Conservation (phyloP, 2,797 vertebrate species). For the Miichthys miiuy region DNA sequence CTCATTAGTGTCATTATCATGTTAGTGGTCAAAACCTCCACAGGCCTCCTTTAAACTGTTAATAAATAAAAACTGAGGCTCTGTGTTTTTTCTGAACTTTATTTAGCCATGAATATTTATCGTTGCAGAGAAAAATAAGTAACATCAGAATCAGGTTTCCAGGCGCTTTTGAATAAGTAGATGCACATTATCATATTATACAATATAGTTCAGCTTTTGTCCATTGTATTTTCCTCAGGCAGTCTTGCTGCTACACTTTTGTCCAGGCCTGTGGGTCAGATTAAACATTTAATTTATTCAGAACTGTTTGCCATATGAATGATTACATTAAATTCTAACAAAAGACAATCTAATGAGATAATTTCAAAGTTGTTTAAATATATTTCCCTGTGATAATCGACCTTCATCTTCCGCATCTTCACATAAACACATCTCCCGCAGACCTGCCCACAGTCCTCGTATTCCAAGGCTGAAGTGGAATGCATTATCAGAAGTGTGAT, state of each 20-base stretch:
- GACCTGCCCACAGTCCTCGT: background rate
- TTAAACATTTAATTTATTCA: slow-evolving; percentile 28
- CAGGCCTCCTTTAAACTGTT: background rate
- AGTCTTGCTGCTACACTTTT: background rate
- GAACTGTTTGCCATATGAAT: background rate
- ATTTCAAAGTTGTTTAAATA: background rate
- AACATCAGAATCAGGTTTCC: background rate
- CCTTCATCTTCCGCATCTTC: background rate
- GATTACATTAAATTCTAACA: background rate
- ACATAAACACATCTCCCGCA: background rate
- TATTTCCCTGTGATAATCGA: background rate
- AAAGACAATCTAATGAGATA: background rate
- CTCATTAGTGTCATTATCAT: background rate
- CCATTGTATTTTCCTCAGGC: slow-evolving; percentile 1
- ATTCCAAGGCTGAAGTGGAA: background rate
- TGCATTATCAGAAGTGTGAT: slow-evolving; percentile 13
- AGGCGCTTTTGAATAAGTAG: background rate
- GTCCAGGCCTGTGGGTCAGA: slow-evolving; percentile 22
- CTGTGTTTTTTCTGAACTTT: background rate
- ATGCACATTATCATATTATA: slow-evolving; percentile 2
- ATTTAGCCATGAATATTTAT: slow-evolving; percentile 17
- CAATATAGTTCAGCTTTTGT: background rate
- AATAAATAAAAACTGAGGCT: background rate
- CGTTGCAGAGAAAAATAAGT: background rate
- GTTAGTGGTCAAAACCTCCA: background rate